Evolutionary conservation across 2,797 vertebrate genomes (phyloP).

Genomic region (Catharus ustulatus): DNA sequence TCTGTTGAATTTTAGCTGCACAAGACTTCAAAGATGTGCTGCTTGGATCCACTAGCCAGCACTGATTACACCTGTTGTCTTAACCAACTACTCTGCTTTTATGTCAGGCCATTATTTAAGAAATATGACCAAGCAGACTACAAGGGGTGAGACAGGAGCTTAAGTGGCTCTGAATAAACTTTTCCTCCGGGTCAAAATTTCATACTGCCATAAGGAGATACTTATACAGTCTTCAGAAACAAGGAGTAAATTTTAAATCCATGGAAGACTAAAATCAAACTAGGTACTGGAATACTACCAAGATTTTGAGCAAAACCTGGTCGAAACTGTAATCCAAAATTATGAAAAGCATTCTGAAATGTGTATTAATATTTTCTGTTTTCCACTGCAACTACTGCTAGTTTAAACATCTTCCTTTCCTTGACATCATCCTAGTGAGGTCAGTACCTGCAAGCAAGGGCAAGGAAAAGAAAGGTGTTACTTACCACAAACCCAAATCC

Average conservation of each 20-base stretch:
- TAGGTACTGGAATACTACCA: neutral
- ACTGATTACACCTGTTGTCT: neutral
- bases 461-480: neutral
- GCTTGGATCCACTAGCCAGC: neutral
- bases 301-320: neutral
- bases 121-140: neutral
- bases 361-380: neutral
- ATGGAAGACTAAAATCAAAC: neutral
- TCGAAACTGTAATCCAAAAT: neutral
- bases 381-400: neutral
- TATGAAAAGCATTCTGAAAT: neutral
- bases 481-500: conserved; percentile 96
- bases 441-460: neutral
- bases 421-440: neutral
- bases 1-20: neutral
- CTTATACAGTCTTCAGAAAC: neutral
- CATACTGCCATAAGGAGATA: neutral
- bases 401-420: neutral
- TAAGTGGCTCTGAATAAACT: neutral
- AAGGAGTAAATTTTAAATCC: neutral
- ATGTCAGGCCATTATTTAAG: neutral
- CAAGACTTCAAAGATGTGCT: neutral
- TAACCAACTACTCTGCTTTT: neutral
- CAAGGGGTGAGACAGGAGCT: neutral
- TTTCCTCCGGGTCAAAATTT: neutral